These are phyloP conservation scores for Acheta domesticus DNA, from an alignment of 2,888 invertebrate species.

Conservation along the genomic window DNA sequence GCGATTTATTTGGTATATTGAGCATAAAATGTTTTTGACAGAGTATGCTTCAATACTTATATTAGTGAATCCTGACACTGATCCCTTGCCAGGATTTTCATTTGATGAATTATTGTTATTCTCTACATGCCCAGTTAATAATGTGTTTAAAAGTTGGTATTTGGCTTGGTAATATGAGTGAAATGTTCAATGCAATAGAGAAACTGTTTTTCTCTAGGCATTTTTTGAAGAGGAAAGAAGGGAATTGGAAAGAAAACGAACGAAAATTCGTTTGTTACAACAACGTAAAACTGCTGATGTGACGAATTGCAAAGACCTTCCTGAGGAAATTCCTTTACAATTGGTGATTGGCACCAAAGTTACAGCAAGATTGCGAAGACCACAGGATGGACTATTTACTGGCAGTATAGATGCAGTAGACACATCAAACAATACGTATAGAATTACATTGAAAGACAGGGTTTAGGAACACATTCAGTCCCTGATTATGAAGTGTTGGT, in stretches of 20 bases:
- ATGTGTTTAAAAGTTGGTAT: no score
- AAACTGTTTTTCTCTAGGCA: conserved; percentile 49
- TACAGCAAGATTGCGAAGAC: conserved; percentile 81
- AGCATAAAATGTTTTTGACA: no score
- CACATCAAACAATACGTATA: conserved; percentile 88
- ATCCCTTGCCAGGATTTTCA: no score
- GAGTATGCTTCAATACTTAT: no score
- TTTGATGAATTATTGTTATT: no score
- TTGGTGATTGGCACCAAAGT: conserved; percentile 93
- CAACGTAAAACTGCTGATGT: conserved; percentile 82
- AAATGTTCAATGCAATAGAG: no score
- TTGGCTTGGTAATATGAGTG: no score
- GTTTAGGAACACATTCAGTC: conserved; percentile 91
- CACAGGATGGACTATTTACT: conserved; percentile 93
- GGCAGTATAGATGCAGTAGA: conserved; percentile 94
- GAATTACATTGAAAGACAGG: conserved; percentile 88
- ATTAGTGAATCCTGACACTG: no score
- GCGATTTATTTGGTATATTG: no score
- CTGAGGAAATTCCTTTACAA: conserved; percentile 90
- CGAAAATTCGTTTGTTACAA: conserved; percentile 88
- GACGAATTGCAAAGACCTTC: conserved; percentile 79
- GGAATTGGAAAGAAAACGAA: conserved; percentile 84
- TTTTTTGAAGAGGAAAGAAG: conserved; percentile 94
- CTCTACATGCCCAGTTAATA: no score
- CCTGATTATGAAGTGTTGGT: conserved; percentile 92